These are phyloP conservation scores for Dusona sp. DNA, from an alignment of 2,888 invertebrate species.

Conservation along the genomic window DNA sequence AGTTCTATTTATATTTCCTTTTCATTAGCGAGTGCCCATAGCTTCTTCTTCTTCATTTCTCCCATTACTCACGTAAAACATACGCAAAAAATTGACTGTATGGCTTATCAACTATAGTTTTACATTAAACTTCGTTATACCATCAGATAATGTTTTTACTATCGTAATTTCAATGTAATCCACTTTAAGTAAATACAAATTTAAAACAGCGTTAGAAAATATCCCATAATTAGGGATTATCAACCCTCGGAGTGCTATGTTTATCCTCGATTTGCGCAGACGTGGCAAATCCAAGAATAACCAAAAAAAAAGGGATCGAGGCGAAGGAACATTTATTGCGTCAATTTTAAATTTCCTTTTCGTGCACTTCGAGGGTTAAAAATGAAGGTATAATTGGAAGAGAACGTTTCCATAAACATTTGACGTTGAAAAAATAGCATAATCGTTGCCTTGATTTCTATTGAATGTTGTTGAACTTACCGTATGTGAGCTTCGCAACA, in stretches of 20 bases:
- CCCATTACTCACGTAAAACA: constrained; percentile 19
- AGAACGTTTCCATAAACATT: not conserved
- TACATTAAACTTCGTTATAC: not conserved
- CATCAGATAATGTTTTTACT: not conserved
- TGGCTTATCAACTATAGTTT: not conserved
- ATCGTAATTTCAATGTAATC: no score
- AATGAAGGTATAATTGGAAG: not conserved
- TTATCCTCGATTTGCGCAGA: no score
- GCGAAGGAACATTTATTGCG: no score
- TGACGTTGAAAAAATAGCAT: not conserved
- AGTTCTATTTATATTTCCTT: constrained; percentile 80
- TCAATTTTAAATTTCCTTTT: not conserved
- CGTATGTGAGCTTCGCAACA: constrained; percentile 81
- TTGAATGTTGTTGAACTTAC: constrained; percentile 70
- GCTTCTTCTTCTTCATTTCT: constrained; percentile 39
- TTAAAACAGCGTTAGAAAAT: not conserved
- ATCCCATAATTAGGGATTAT: not conserved
- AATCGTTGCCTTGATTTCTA: not conserved
- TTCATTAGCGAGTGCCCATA: constrained; percentile 77
- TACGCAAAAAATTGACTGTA: not conserved
- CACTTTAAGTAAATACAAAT: not conserved
- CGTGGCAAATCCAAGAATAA: not conserved
- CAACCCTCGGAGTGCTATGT: no score
- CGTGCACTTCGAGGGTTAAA: not conserved
- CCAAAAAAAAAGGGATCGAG: no score